These are phyloP conservation scores for Scolopax bukidnonensis DNA, from an alignment of 2,797 vertebrate genomes.

Conservation along the genomic window DNA sequence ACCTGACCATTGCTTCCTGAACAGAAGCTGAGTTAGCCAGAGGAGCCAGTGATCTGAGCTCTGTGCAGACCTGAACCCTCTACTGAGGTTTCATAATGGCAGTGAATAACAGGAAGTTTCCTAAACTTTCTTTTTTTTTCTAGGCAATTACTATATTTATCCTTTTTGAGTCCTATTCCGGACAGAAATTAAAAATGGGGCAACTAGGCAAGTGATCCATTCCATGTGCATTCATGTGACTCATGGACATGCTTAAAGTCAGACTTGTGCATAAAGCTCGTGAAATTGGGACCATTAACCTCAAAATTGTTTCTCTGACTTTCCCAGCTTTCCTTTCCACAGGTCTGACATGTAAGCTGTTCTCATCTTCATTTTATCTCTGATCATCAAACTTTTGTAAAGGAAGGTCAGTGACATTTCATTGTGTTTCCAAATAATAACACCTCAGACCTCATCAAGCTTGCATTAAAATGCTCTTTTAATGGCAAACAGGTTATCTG, in stretches of 20 bases:
- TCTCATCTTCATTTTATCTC: background rate
- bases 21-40: background rate
- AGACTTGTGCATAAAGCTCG: background rate
- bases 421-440: background rate
- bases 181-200: background rate
- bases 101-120: background rate
- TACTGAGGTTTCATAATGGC: background rate
- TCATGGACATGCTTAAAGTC: background rate
- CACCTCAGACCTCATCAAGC: background rate
- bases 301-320: background rate
- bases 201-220: fast-evolving
- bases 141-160: background rate
- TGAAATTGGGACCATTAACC: background rate
- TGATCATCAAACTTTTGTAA: background rate
- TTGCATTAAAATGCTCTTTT: slow-evolving; percentile 40
- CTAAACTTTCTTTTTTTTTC: background rate
- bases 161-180: background rate
- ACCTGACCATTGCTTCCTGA: background rate
- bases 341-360: background rate
- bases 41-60: background rate
- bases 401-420: slow-evolving; percentile 18
- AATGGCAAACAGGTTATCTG: slow-evolving; percentile 15
- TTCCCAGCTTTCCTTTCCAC: background rate
- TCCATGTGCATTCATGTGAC: fast-evolving
- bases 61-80: background rate